These are phyloP conservation scores for Gerris lacustris DNA, from an alignment of 2,888 invertebrate genomes.

Conservation along the genomic window DNA sequence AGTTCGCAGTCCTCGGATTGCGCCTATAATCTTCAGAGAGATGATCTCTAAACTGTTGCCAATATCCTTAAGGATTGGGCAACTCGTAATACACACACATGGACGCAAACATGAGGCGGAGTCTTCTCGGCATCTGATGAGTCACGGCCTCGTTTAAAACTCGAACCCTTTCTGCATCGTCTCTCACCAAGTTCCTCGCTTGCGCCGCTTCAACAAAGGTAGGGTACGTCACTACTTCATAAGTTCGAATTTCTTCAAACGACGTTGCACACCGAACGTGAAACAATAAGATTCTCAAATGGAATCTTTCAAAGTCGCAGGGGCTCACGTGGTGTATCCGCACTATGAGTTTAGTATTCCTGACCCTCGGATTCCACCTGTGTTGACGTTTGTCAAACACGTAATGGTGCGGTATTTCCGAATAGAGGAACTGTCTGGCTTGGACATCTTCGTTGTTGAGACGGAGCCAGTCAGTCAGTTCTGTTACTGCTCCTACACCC, in stretches of 20 bases:
- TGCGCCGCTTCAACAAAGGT: not conserved
- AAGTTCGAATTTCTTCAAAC: not conserved
- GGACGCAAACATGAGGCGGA: not conserved
- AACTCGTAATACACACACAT: not conserved
- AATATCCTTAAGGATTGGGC: not conserved
- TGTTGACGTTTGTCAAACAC: not conserved
- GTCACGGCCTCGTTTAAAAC: constrained; percentile 2
- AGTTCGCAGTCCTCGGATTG: too few relatives aligned
- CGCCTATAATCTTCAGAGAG: too few relatives aligned
- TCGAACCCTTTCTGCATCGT: not conserved
- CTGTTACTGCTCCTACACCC: not conserved
- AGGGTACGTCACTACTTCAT: not conserved
- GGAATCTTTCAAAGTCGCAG: not conserved
- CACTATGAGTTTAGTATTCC: not conserved
- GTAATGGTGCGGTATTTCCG: not conserved
- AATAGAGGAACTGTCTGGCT: not conserved
- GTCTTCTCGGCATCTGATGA: not conserved
- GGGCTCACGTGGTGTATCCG: not conserved
- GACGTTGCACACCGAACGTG: not conserved
- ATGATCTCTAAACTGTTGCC: constrained; percentile 1
- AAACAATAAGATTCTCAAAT: not conserved
- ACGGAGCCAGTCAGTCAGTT: not conserved
- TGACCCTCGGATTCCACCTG: not conserved
- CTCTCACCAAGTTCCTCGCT: not conserved
- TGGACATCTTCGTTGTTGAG: not conserved